Base-by-base conservation (phyloP, 2,113 vertebrate genomes). In the Corythornis cristatus region DNA sequence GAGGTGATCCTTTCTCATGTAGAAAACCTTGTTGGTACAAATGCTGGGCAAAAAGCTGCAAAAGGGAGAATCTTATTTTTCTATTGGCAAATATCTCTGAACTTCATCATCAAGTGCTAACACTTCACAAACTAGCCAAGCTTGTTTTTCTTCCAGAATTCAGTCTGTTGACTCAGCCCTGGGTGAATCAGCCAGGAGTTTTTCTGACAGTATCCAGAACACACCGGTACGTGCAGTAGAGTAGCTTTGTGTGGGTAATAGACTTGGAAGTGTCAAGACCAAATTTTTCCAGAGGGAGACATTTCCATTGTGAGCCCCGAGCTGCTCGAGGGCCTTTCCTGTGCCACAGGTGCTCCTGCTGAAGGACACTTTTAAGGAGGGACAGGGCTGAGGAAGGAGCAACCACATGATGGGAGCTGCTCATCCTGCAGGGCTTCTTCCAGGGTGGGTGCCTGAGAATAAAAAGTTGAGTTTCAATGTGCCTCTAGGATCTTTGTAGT, bases 91-190 rank as follows among this genome's bases (percentile, higher is more conserved):
- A 70, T 42, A 6, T 6, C 8, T 75, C 20, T 42, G 25, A 54
- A 5, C 12, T 71, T 68, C 7, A 11, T 31, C 40, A 78, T 3
- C 56, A 40, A 61, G 14, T 35, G 23, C 7, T 76, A 66, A 25
- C 1, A 0, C 31, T 64, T 65, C 8, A 12, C 15, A 54, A 93
- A 23, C 15, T 31, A 64, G 31, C 26, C 31, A 28, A 77, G 26
- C 18, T 93, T 4, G 6, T 16, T 93, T 96, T 46, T 56, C 57
- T 97, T 96, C 21, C 81, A 98, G 98, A 77, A 73, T 98, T 31
- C 94, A 94, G 48, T 96, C 96, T 56, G 77, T 95, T 86, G 96
- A 97, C 64, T 91, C 90, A 2, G 87, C 51, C 48, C 40, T 95
- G 79, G 93, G 78, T 7, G 95, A 96, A 88, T 82, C 89, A 13